phyloP scores from a whole-genome alignment of 64 coral and sea anemone genomes.

The Anthopleura sola region DNA sequence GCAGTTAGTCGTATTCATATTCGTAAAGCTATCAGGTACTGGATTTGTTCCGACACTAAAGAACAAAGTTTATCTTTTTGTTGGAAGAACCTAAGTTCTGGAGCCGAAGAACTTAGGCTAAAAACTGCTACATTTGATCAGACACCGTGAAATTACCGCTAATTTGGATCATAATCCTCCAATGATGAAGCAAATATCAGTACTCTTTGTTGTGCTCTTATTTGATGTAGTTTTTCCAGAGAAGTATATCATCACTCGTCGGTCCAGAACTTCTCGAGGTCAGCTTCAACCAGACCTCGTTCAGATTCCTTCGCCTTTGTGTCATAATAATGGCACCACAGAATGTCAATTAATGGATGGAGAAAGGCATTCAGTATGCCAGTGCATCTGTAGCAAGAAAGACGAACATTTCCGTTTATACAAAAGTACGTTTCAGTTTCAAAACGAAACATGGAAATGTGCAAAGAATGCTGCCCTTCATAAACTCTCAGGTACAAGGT shows the following conservation, averaged over 20 bases:
- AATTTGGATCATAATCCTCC: too few species aligned
- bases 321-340: neutral
- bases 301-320: neutral
- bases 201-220: too few species aligned
- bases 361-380: neutral
- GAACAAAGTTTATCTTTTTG: neutral
- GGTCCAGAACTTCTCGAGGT: neutral
- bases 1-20: neutral
- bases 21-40: too few species aligned
- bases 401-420: neutral
- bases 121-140: neutral
- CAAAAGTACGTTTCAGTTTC: neutral
- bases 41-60: too few species aligned
- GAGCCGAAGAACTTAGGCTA: neutral
- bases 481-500: neutral
- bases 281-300: neutral
- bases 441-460: conserved; percentile 15
- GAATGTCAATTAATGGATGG: neutral
- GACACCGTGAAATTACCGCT: neutral
- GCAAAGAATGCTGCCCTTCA: neutral
- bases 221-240: neutral
- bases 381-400: neutral
- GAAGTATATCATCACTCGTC: neutral
- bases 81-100: neutral
- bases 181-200: too few species aligned